Evolutionary conservation across 2,888 invertebrate species (phyloP), one percentile per base, ranked within the genome.

Genomic region (Drosophila emarginata): DNA sequence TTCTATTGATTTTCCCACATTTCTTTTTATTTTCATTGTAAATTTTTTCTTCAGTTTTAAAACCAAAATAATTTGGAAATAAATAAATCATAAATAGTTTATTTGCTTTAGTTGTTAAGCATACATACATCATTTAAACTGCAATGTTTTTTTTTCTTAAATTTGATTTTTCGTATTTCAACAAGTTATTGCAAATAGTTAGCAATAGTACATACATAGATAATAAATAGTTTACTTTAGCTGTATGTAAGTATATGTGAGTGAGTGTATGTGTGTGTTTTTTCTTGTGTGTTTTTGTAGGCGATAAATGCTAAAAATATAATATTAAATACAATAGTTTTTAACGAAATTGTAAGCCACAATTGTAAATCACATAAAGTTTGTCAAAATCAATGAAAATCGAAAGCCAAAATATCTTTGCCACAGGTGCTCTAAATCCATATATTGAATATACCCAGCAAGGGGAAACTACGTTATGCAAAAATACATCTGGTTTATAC

Each of bases 341-440:
- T 67, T 65, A 66, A 71, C 59, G 52, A 70, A 85, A 70, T 60
- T 68, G 39, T 83, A 86, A 86, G 83, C 86, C 83, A 84, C 83
- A 80, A 73, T 80, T 78, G 63, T 72, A 79, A 84, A 84, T 86
- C 83, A 84, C 83, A 83, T 86, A 76, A 71, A 62, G 40, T 79
- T 66, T 66, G 69, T 50, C 36, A 59, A 74, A 40, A 61, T 64
- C 69, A 65, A 65, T 32, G 45, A 61, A 72, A 59, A 21, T 32
- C 12, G 32, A 69, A 32, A 61, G 45, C 39, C 54, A 36, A 69
- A 75, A 56, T 54, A 68, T 51, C 45, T 45, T 14, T 69, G 68
- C 64, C 53, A 56, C 72, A 57, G 6, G 57, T 64, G 50, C 56
- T 61, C 50, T 57, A 75, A 60, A 61, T 70, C 40, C 56, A 59